Percentiles rank a stretch among this genome's conserved stretches.
These are phyloP conservation scores for Lanistes nyassanus DNA, from an alignment of 1,140 invertebrate genomes.

Conservation along the genomic window DNA sequence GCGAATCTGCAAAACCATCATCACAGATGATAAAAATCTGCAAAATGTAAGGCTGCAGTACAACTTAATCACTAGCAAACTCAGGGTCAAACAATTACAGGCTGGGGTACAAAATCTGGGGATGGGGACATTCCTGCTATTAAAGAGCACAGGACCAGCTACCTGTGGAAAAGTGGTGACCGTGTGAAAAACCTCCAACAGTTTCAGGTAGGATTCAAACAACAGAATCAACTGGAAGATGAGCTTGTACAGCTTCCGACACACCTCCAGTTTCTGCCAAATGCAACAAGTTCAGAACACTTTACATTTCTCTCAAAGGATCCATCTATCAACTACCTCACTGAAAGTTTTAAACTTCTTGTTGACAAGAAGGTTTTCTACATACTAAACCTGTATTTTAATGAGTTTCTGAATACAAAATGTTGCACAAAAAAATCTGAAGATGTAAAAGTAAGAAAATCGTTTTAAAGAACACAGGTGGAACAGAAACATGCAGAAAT, in stretches of 20 bases:
- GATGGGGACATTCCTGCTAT: too few relatives aligned
- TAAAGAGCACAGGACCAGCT: constrained; percentile 4
- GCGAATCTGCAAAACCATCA: too few relatives aligned
- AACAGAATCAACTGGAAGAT: constrained; percentile 92
- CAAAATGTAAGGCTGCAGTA: too few relatives aligned
- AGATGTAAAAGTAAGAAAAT: neutral
- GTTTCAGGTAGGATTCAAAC: constrained; percentile 91
- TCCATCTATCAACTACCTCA: too few relatives aligned
- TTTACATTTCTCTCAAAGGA: too few relatives aligned
- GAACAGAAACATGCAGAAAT: neutral
- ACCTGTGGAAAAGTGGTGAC: constrained; percentile 66
- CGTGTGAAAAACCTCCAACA: constrained; percentile 76
- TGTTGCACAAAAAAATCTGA: neutral
- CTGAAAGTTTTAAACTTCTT: too few relatives aligned
- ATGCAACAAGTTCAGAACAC: neutral
- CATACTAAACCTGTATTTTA: too few relatives aligned
- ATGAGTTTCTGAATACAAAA: neutral
- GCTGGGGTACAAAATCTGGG: too few relatives aligned
- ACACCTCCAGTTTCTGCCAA: constrained; percentile 74
- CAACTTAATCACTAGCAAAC: too few relatives aligned
- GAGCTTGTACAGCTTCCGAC: constrained; percentile 87
- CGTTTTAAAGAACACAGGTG: neutral
- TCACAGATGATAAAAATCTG: too few relatives aligned
- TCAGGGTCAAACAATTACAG: too few relatives aligned
- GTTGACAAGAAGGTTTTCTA: too few relatives aligned